Base-by-base conservation (phyloP, 2,797 vertebrate species). In the Phrynocephalus vlangalii region DNA sequence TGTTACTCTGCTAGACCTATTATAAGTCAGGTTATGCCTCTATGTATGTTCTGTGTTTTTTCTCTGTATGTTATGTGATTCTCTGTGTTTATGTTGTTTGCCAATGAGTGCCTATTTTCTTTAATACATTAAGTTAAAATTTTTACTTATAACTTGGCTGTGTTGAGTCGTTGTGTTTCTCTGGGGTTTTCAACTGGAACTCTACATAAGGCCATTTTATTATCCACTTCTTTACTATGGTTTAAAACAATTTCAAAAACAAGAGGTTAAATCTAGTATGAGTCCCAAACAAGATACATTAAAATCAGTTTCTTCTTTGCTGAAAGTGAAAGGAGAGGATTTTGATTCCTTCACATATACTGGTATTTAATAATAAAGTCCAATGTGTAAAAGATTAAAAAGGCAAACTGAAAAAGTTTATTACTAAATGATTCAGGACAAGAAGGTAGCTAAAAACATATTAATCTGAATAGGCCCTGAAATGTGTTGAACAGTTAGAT, bases 341-440 rank as follows among this genome's bases (percentile, higher is more conserved):
- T 83, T 70, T 5, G 28, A 26, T 33, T 24, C 2, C 44, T 81
- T 80, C 52, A 81, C 26, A 52, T 50, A 44, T 56, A 13, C 13
- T 56, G 38, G 38, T 63, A 75, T 28, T 76, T 84, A 84, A 85
- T 18, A 56, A 48, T 33, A 33, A 82, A 73, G 50, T 2, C 20
- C 82, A 75, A 76, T 87, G 76, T n/a, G 2, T 28, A 67, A 52
- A 72, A 80, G 2, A 28, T 79, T 26, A 33, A 85, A 87, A 87
- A 87, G 13, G 38, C 22, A 75, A 66, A 50, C 38, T 38, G 44
- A 44, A 9, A 56, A 56, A 86, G 56, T 70, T 22, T 63, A 38
- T 60, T 44, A 44, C 68, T 72, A 72, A n/a, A 9, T 76, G 28
- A 76, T 10, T 44, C n/a, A 30, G 48, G 44, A 52, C 9, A 28